Base-by-base conservation (phyloP, 2,113 vertebrate species). In the Crotalus tigris region DNA sequence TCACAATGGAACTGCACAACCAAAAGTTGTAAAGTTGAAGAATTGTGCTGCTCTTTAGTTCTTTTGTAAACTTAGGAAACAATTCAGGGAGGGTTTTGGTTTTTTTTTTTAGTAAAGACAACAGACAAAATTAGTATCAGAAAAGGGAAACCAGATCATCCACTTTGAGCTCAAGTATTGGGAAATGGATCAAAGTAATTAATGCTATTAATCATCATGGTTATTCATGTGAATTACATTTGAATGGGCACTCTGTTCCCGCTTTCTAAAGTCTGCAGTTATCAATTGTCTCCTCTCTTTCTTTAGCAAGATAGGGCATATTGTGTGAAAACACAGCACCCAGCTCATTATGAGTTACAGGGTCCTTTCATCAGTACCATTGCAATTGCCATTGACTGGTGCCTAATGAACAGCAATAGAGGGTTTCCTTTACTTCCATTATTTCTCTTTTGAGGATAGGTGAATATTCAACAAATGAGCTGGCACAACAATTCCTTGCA, bases 401-500 rank as follows among this genome's bases (percentile, higher is more conserved):
- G 95, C 26, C 94, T 94, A 94, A 87, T 92, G 21, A 39, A 81
- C 46, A 64, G 39, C 57, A 24, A 17, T n/a, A 53, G 91, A 87
- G 3, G 0, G 29, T 24, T 61, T 88, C 85, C 46, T 49, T 94
- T 93, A 85, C 57, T 87, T 95, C 57, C 91, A 15, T 94, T 95
- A 91, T 94, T 93, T 95, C 95, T 93, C 21, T n/a, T 58, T 92
- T 3, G 54, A 94, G 93, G 93, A 91, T 92, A 92, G 81, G 95
- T 94, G 53, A 9, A 92, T 94, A 92, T 89, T 93, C 93, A 96
- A 93, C 91, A 96, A 95, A 95, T 92, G 49, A 94, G 44, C 46
- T 92, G 92, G 92, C 93, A 95, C 91, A 95, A 95, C 91, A 94
- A 90, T 93, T 93, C 92, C 94, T 95, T 96, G 51, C 17, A 24